Conservation (phyloP, 2,888 invertebrate genomes). For the Electrophaes corylata region DNA sequence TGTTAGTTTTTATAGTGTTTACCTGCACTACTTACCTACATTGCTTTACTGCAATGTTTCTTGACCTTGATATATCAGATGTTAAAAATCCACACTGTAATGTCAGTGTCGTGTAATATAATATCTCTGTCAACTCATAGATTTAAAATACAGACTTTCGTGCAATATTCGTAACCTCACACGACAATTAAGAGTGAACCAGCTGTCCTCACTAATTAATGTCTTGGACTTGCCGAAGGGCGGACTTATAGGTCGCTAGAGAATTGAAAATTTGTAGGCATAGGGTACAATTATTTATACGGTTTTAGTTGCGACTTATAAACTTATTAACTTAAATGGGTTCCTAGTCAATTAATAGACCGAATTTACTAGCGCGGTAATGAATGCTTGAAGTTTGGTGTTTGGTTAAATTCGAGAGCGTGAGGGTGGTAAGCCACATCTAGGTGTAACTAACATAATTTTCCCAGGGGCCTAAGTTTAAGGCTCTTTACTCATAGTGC, state of each 20-base stretch:
- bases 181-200: slow-evolving; percentile 6
- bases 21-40: too few species aligned
- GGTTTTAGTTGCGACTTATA: slow-evolving; percentile 54
- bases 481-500: too few species aligned
- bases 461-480: too few species aligned
- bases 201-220: slow-evolving; percentile 27
- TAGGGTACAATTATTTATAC: slow-evolving; percentile 55
- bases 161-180: background rate
- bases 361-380: slow-evolving; percentile 11
- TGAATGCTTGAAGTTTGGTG: slow-evolving; percentile 7
- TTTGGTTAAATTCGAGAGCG: background rate
- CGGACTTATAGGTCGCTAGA: slow-evolving; percentile 57
- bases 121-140: too few species aligned
- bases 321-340: slow-evolving; percentile 40
- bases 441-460: too few species aligned
- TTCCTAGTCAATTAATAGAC: slow-evolving; percentile 34
- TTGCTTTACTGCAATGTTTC: too few species aligned
- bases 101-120: too few species aligned
- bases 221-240: slow-evolving; percentile 60
- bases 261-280: slow-evolving; percentile 63
- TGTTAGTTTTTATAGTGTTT: too few species aligned
- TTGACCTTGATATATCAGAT: too few species aligned
- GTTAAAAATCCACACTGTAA: too few species aligned
- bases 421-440: too few species aligned
- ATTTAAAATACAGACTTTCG: background rate